Evolutionary conservation across 2,888 invertebrate species (phyloP), one percentile per base, ranked within the genome.

Genomic region (Lumbricus terrestris): DNA sequence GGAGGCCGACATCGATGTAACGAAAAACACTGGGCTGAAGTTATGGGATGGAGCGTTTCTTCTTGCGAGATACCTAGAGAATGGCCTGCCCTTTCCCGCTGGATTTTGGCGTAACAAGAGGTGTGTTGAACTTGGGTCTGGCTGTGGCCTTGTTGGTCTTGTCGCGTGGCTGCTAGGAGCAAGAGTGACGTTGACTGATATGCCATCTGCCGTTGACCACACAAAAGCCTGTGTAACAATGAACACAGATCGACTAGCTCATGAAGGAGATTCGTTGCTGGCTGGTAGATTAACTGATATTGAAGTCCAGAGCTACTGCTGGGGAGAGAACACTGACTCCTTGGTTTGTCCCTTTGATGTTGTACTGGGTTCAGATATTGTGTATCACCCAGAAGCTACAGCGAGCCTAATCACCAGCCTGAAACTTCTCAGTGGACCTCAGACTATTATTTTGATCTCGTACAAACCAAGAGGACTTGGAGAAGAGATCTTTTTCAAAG

Each of bases 21-120:
- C 89, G 35, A 88, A 91, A 90, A 92, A 92, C 85, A 92, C 92
- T 2, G 90, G 89, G 23, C 89, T 90, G 33, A 92, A 92, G 88
- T 90, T 92, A 16, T 92, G 92, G 92, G 92, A 92, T 88, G 92
- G 92, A 18, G 91, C 92, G 16, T 92, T 88, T 88, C 69, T 92
- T 20, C 89, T 92, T 34, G 90, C 92, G n/a, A 89, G 88, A n/a
- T 91, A 90, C n/a, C 88, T 92, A 34, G 92, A 92, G 83, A 83
- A 90, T 35, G 54, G 42, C 37, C 38, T 20, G 42, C 34, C 89
- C 18, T 90, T 90, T 69, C 88, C 89, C 29, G 88, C 23, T 23
- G 85, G 82, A 11, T 91, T 91, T 82, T 92, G 91, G 89, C 42
- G 42, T 35, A 90, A 89, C 13, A 91, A 92, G 88, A 90, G 88